Evolutionary conservation across 64 coral and sea anemone species (phyloP).

Genomic region (Platygyra sinensis): DNA sequence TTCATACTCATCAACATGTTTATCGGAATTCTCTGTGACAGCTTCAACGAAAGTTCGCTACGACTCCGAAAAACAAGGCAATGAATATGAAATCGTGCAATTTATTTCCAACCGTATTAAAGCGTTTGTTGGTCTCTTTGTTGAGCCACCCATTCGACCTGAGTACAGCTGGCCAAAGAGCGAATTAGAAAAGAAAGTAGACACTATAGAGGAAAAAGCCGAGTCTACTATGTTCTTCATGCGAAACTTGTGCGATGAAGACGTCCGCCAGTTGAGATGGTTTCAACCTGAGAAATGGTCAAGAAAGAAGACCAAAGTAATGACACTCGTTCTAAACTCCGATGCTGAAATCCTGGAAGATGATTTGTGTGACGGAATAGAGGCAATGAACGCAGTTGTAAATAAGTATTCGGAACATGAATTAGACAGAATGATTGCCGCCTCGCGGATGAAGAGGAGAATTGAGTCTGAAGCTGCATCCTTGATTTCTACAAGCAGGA

Average conservation of each 20-base stretch:
- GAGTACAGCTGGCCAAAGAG: conserved; percentile 84
- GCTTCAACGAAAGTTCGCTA: conserved; percentile 64
- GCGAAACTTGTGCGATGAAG: conserved; percentile 80
- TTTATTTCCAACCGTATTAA: conserved; percentile 78
- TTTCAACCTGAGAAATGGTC: conserved; percentile 57
- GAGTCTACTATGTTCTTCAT: conserved; percentile 81
- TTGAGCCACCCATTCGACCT: conserved; percentile 70
- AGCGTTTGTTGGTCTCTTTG: conserved; percentile 59
- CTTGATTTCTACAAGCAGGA: background rate
- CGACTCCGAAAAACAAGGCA: conserved; percentile 74
- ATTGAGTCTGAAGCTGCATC: background rate
- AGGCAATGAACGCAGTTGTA: conserved; percentile 13
- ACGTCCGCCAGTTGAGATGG: conserved; percentile 75
- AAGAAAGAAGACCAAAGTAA: conserved; percentile 64
- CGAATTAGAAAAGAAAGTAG: conserved; percentile 64
- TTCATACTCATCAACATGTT: conserved; percentile 88
- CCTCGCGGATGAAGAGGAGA: background rate
- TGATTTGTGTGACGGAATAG: conserved; percentile 65
- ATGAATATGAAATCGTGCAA: conserved; percentile 85
- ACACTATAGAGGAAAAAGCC: conserved; percentile 74
- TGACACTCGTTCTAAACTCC: conserved; percentile 60
- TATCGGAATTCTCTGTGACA: conserved; percentile 89
- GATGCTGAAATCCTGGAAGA: conserved; percentile 60
- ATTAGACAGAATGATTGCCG: conserved; percentile 18
- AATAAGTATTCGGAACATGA: conserved; percentile 25